Evolutionary conservation across 2,797 vertebrate species (phyloP).

Genomic region (Eulemur coronatus): DNA sequence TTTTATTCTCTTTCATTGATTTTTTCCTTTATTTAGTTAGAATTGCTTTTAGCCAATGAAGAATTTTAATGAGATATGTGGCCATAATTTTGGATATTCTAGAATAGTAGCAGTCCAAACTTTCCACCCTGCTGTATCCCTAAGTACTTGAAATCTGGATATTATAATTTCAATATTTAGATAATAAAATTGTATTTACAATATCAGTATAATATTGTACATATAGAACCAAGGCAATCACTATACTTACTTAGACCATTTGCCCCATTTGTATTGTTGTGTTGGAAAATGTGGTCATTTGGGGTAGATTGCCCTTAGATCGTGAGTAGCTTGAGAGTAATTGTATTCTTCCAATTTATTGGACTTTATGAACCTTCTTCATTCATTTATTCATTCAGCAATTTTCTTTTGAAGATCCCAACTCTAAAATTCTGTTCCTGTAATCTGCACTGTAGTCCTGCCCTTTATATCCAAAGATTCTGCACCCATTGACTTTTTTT

Average conservation of each 20-base stretch:
- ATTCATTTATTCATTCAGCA: neutral
- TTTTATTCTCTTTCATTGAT: neutral
- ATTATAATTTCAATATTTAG: neutral
- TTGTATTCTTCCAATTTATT: neutral
- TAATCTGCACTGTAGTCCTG: neutral
- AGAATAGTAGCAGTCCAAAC: neutral
- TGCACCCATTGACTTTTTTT: neutral
- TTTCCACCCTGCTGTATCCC: neutral
- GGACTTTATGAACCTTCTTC: neutral
- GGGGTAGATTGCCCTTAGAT: neutral
- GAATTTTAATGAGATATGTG: neutral
- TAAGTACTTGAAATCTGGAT: neutral
- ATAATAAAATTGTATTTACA: neutral
- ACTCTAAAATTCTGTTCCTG: neutral
- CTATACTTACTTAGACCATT: neutral
- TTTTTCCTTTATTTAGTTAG: slow-evolving; percentile 23
- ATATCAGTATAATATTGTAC: neutral
- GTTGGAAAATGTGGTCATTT: slow-evolving; percentile 24
- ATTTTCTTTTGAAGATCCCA: neutral
- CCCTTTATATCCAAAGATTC: neutral
- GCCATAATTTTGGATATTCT: neutral
- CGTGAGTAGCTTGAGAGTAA: neutral
- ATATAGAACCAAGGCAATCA: neutral
- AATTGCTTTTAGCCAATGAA: neutral
- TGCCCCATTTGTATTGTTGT: neutral